Percentiles rank a stretch among this genome's conserved stretches.
Conservation (phyloP, 2,113 vertebrate species). For the Nicator chloris region DNA sequence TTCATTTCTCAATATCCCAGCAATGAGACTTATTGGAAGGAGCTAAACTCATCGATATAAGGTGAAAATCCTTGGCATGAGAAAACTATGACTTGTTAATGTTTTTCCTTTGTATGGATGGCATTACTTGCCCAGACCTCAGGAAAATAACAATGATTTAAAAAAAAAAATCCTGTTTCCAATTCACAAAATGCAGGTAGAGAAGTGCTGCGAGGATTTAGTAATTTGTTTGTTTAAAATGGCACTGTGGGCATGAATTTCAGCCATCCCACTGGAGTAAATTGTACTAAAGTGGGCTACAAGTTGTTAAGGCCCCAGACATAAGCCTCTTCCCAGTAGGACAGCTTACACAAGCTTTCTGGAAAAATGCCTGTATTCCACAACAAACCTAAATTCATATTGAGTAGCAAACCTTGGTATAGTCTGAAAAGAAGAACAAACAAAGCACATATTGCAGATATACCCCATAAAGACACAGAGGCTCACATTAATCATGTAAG, state of each 20-base stretch:
- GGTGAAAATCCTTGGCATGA: background rate
- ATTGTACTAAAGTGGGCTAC: constrained; percentile 52
- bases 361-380: constrained; percentile 47
- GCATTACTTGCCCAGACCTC: background rate
- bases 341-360: constrained; percentile 34
- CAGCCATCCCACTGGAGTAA: constrained; percentile 47
- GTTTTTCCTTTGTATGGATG: background rate
- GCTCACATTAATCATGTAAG: constrained; percentile 65
- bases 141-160: background rate
- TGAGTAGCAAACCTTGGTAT: constrained; percentile 43
- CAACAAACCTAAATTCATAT: constrained; percentile 58
- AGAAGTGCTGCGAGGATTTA: constrained; percentile 10
- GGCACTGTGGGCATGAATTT: constrained; percentile 43
- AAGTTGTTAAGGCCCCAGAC: constrained; percentile 24
- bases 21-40: background rate
- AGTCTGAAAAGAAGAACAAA: constrained; percentile 60
- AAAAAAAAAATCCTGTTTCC: background rate
- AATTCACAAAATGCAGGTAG: constrained; percentile 17
- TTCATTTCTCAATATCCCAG: background rate
- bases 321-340: constrained; percentile 34
- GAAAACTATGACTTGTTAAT: background rate
- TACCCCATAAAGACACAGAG: constrained; percentile 55
- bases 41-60: background rate
- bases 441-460: constrained; percentile 57
- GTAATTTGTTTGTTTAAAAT: constrained; percentile 57